Percentiles rank a stretch among this genome's conserved stretches.
phyloP scores from a whole-genome alignment of 2,888 invertebrate species.

The Gymnosoma rotundatum region DNA sequence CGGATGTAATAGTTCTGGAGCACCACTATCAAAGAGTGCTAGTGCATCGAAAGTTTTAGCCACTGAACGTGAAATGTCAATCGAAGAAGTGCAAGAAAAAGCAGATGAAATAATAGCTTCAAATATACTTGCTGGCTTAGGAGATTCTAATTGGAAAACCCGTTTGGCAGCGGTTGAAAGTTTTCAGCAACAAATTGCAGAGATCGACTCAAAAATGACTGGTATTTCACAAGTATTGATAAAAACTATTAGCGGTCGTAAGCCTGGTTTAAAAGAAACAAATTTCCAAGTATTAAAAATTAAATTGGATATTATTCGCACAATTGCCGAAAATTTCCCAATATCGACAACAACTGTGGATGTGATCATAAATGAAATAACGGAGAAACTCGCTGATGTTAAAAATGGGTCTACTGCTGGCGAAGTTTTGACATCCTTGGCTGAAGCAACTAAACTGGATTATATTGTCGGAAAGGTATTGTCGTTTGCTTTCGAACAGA shows the following conservation, averaged over 20 bases:
- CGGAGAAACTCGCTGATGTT: slow-evolving; percentile 92
- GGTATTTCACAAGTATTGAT: slow-evolving; percentile 89
- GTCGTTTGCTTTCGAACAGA: slow-evolving; percentile 91
- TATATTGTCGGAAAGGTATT: slow-evolving; percentile 88
- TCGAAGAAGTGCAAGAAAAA: slow-evolving; percentile 90
- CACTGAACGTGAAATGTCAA: slow-evolving; percentile 86
- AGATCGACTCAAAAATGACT: slow-evolving; percentile 85
- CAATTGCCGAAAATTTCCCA: slow-evolving; percentile 89
- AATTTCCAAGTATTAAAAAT: slow-evolving; percentile 95
- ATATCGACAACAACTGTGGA: slow-evolving; percentile 89
- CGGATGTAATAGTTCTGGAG: slow-evolving; percentile 61
- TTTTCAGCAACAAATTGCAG: slow-evolving; percentile 85
- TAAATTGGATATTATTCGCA: slow-evolving; percentile 90
- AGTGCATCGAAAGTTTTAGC: slow-evolving; percentile 79
- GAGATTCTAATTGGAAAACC: slow-evolving; percentile 93
- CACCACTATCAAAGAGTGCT: slow-evolving; percentile 77
- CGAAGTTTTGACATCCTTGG: slow-evolving; percentile 87
- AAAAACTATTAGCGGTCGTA: slow-evolving; percentile 88
- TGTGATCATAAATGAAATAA: slow-evolving; percentile 89
- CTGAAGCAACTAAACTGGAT: slow-evolving; percentile 90
- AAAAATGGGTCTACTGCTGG: slow-evolving; percentile 88
- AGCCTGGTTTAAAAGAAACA: slow-evolving; percentile 93
- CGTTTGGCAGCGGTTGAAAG: slow-evolving; percentile 90
- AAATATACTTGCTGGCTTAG: slow-evolving; percentile 86
- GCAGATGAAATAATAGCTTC: slow-evolving; percentile 86